These are phyloP conservation scores for Camptogramma bilineatum DNA, from an alignment of 2,888 invertebrate species.

Conservation along the genomic window DNA sequence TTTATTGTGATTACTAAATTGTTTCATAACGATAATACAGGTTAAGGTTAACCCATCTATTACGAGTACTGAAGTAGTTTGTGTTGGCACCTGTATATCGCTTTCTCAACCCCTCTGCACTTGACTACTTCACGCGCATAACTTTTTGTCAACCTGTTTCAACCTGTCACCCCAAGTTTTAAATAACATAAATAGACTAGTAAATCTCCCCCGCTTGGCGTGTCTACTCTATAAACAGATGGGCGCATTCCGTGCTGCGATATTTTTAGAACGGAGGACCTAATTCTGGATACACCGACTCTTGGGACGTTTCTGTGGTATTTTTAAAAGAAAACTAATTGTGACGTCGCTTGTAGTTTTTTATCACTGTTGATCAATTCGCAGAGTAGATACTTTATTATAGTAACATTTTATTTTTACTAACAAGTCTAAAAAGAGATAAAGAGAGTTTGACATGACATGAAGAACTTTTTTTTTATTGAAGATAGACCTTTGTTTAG, in stretches of 20 bases:
- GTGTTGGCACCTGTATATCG: slow-evolving; percentile 14
- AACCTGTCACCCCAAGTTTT: slow-evolving; percentile 59
- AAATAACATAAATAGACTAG: slow-evolving; percentile 59
- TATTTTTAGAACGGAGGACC: slow-evolving; percentile 70
- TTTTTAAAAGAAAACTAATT: slow-evolving; percentile 38
- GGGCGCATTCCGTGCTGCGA: slow-evolving; percentile 70
- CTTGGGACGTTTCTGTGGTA: slow-evolving; percentile 46
- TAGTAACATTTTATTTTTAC: not conserved
- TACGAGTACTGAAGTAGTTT: not conserved
- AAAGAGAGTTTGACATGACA: no score
- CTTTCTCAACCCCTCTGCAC: slow-evolving; percentile 4
- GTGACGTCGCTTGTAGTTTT: slow-evolving; percentile 19
- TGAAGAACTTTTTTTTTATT: no score
- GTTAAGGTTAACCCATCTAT: not conserved
- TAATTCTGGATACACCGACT: slow-evolving; percentile 72
- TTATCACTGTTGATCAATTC: slow-evolving; percentile 9
- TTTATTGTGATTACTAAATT: not conserved
- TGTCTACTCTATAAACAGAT: slow-evolving; percentile 75
- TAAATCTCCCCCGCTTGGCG: slow-evolving; percentile 71
- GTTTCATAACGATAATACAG: not conserved
- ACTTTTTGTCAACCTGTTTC: slow-evolving; percentile 66
- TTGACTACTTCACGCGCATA: slow-evolving; percentile 22
- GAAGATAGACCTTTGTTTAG: no score
- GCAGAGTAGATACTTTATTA: not conserved
- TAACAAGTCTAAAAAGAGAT: not conserved